These are phyloP conservation scores for Tragulus kanchil DNA, from an alignment of 2,113 vertebrate genomes.

Conservation along the genomic window DNA sequence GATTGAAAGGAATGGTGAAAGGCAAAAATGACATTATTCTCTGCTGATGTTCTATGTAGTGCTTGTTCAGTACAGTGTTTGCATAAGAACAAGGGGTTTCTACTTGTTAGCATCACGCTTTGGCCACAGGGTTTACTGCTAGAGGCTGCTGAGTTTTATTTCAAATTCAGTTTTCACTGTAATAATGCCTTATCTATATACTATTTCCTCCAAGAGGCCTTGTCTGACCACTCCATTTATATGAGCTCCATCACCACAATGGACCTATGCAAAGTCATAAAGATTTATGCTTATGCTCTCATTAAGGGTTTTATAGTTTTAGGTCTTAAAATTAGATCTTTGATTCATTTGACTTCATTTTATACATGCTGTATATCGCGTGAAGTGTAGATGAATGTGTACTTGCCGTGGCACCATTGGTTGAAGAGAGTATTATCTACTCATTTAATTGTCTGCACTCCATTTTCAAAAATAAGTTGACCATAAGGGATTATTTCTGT, in stretches of 20 bases:
- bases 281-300: not conserved
- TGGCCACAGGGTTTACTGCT: too few relatives aligned
- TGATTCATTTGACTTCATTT: not conserved
- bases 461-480: slow-evolving; percentile 16
- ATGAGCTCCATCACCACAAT: not conserved
- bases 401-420: not conserved
- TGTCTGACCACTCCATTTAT: not conserved
- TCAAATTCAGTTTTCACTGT: not conserved
- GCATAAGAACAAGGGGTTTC: not conserved
- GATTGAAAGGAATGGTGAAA: not conserved
- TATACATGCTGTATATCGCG: not conserved
- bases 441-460: not conserved
- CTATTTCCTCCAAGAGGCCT: not conserved
- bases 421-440: not conserved
- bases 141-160: not conserved
- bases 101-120: not conserved
- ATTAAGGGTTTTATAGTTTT: slow-evolving; percentile 1
- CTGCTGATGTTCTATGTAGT: not conserved
- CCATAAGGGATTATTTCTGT: not conserved
- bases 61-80: not conserved
- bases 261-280: too few relatives aligned
- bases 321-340: not conserved
- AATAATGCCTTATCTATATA: not conserved
- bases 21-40: not conserved
- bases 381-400: not conserved